Base-by-base conservation (phyloP, 2,113 vertebrate species). In the Cricetomys ansorgei region DNA sequence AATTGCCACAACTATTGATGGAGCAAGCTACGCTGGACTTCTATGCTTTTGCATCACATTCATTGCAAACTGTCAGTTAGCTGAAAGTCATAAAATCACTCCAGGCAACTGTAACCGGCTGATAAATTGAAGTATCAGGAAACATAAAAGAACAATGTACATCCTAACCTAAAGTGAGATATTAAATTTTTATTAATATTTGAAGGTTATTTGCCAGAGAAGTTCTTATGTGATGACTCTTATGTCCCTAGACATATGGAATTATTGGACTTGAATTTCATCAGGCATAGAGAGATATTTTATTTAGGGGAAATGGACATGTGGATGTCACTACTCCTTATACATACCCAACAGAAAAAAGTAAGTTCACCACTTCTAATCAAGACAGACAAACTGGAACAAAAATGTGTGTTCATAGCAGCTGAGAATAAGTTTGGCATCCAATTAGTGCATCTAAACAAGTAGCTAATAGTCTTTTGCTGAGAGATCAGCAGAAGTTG, bases 81-180 rank as follows among this genome's bases (percentile, higher is more conserved):
- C 40, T 67, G 1, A 69, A 95, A 93, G 50, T 90, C 64, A 34
- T 94, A 73, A 96, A 95, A 80, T 91, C 43, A 76, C 10, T 91
- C 3, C 34, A 45, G 73, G 37, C 27, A 94, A 50, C 37, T 84
- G 31, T 57, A 89, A 70, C 55, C 69, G 16, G 37, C 37, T 59
- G 9, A 84, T 95, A 91, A 89, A 27, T 57, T 95, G 59, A 86
- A 79, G 19, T 91, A 48, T 87, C 29, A 84, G 70, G 45, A 86
- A 88, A 84, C 3, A 83, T 69, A 37, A 89, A 94, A 75, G 62
- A 62, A 84, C 27, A 83, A 55, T 79, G 29, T 27, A 86, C 70
- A 79, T 89, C 55, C 25, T 88, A 90, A 88, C 7, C 21, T 69
- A 57, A 83, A 89, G 37, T 89, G 17, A 86, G 40, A 17, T 67